Evolutionary conservation across 2,888 invertebrate genomes (phyloP), one percentile per base, ranked within the genome.

Genomic region (Ceratothoa steindachneri): DNA sequence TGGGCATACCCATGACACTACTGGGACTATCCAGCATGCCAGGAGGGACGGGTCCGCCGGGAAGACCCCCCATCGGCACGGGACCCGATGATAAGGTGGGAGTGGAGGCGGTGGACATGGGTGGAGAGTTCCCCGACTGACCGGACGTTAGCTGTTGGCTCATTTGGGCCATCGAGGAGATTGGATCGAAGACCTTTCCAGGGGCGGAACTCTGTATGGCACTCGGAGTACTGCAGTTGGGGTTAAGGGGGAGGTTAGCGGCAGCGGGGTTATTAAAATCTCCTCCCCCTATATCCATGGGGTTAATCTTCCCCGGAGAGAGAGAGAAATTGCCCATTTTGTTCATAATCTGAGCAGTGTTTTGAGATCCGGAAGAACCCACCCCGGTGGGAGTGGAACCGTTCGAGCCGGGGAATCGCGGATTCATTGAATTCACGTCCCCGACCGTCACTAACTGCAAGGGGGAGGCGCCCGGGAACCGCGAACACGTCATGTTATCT

Each of bases 151-250:
- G 85, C 83, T 94, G 93, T 83, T 95, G 95, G 79, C 93, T 93
- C 95, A 95, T 95, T 85, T 95, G 95, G 72, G 95, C 94, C 82
- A 95, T 87, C 7, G 95, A 95, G 69, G 94, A 93, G 82, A 95
- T 95, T 0, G 95, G 95, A 87, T 95, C 95, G 85, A 95, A 95
- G 83, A 85, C 82, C 80, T 85, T 85, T 80, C 73, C 81, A 80
- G 83, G 85, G 81, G 80, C 81, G 60, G 81, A 80, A 15, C 80
- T 73, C 51, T 81, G 65, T 29, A 77, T 73, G 79, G 80, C 81
- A 74, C 31, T 82, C 80, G 80, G 78, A 41, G 74, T 76, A 72
- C 81, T 78, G 79, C 82, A 51, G 80, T 82, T 81, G 29, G 84
- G 84, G 81, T 84, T 84, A 9, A 85, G 81, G 51, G 85, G 85